Percentiles rank a stretch among this genome's conserved stretches.
Evolutionary conservation across 92 coral and sea anemone species (phyloP).

Genomic region (Zoanthus sansibaricus): DNA sequence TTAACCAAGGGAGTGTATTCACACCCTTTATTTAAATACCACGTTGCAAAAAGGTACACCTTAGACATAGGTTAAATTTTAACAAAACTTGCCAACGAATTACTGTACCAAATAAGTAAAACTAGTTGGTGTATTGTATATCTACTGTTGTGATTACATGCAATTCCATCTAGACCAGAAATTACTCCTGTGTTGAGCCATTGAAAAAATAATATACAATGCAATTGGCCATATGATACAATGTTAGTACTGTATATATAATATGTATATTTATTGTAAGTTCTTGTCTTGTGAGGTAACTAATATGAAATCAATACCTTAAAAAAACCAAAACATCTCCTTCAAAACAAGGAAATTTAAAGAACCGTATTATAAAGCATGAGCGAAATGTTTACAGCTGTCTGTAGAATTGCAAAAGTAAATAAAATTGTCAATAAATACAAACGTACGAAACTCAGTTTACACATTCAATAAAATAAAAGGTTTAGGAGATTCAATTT

Average conservation of each 20-base stretch:
- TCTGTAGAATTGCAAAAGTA: too few species aligned
- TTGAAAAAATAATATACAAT: slow-evolving; percentile 39
- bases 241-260: slow-evolving; percentile 9
- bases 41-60: too few species aligned
- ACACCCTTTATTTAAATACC: too few species aligned
- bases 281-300: slow-evolving; percentile 48
- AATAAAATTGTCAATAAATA: too few species aligned
- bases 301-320: background rate
- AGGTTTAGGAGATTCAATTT: background rate
- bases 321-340: background rate
- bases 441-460: background rate
- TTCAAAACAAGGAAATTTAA: background rate
- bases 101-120: too few species aligned
- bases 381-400: too few species aligned
- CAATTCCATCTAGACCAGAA: background rate
- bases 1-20: too few species aligned
- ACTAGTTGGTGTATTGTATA: background rate
- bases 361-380: background rate
- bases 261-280: slow-evolving; percentile 22
- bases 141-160: background rate
- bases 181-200: slow-evolving; percentile 42
- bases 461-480: background rate
- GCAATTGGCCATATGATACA: slow-evolving; percentile 41
- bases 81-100: too few species aligned
- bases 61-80: too few species aligned